Conservation (phyloP, 1,140 invertebrate species). For the Venustaconcha ellipsiformis region DNA sequence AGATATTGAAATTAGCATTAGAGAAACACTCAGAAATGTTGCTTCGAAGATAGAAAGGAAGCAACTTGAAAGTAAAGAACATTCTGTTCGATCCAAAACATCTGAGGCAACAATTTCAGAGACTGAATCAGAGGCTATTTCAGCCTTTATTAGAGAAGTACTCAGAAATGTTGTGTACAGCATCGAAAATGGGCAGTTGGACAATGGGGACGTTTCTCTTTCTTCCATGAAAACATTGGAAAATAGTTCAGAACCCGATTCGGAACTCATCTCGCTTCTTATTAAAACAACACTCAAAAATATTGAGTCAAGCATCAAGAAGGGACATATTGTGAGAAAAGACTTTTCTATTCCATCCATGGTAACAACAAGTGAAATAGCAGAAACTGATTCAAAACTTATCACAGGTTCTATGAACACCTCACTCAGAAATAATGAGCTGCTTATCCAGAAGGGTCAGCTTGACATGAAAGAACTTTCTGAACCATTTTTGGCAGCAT, state of each 20-base stretch:
- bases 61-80: background rate
- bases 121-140: too few relatives aligned
- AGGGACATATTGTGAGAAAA: conserved; percentile 9
- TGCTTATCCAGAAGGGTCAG: too few relatives aligned
- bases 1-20: conserved; percentile 15
- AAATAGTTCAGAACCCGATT: conserved; percentile 13
- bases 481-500: too few relatives aligned
- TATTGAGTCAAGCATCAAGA: conserved; percentile 20
- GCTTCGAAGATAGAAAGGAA: conserved; percentile 8
- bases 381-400: conserved; percentile 8
- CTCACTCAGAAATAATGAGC: too few relatives aligned
- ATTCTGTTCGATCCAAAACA: conserved; percentile 14
- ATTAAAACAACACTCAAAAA: conserved; percentile 19
- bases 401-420: background rate
- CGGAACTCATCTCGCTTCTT: conserved; percentile 3
- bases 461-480: too few relatives aligned
- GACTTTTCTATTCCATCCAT: conserved; percentile 19
- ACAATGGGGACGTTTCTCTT: too few relatives aligned
- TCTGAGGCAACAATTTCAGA: conserved; percentile 1
- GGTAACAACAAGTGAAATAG: conserved; percentile 15
- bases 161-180: too few relatives aligned
- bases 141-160: too few relatives aligned
- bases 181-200: too few relatives aligned
- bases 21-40: too few relatives aligned
- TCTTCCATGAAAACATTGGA: background rate